Base-by-base conservation (phyloP, 2,113 vertebrate genomes). In the Neopipo cinnamomea region DNA sequence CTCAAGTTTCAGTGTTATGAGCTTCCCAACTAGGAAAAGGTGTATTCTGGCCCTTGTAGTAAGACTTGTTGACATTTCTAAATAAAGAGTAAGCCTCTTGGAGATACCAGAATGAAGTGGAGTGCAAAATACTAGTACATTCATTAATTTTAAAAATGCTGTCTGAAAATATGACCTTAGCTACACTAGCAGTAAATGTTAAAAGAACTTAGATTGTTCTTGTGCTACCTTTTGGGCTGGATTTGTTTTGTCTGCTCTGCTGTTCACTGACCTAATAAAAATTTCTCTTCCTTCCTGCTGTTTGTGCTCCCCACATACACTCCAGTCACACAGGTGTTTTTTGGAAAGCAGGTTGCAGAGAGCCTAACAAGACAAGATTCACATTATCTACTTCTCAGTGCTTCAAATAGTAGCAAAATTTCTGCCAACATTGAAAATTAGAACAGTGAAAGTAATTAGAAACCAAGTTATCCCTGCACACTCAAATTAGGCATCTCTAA, bases 381-480 rank as follows among this genome's bases (percentile, higher is more conserved):
- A 5, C 0, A 0, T 46, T 47, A 33, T 6, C 67, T 47, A 9
- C n/a, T 85, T 49, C 25, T 41, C 16, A 14, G 6, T 28, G 31
- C 49, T 49, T 35, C 21, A 50, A 55, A 30, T 1, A 37, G 37
- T 2, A 55, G 27, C 1, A 6, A 59, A 33, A 52, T 44, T 86
- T 41, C 18, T 59, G 44, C n/a, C 12, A 7, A 19, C 9, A 3
- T 5, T 33, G 39, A 49, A 9, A n/a, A 44, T 44, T 35, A 70
- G 28, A 62, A 42, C 14, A 47, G 2, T 15, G 41, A 74, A 39
- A 19, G 13, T 30, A 66, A 41, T 44, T 61, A 52, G 42, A 47
- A 90, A 63, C 4, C 2, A 11, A 41, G 20, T 30, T 55, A 42
- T 2, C 6, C 9, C 37, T 35, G 49, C 5, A 42, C 11, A 2